Conservation (phyloP, 2,888 invertebrate genomes). For the Spisula solida region DNA sequence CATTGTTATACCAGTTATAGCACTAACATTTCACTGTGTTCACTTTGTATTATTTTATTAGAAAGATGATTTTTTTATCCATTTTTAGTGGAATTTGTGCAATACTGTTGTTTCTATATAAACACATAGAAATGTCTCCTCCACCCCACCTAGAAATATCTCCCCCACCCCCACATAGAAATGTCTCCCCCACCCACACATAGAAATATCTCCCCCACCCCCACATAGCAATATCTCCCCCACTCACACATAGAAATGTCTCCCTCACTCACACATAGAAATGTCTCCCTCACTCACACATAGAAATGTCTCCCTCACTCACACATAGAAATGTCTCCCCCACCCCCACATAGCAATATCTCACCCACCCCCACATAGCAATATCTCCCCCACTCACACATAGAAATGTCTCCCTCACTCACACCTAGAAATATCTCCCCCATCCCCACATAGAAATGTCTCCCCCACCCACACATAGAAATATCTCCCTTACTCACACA, state of each 20-base stretch:
- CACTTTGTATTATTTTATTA: background rate
- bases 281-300: background rate
- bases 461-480: background rate
- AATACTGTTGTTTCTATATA: background rate
- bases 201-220: background rate
- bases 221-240: too few relatives aligned
- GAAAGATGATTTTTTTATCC: conserved; percentile 13
- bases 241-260: too few relatives aligned
- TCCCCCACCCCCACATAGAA: too few relatives aligned
- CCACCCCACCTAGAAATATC: background rate
- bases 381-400: too few relatives aligned
- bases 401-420: background rate
- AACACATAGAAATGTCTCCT: background rate
- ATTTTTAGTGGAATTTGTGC: conserved; percentile 3
- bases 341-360: too few relatives aligned
- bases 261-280: background rate
- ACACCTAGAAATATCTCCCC: too few relatives aligned
- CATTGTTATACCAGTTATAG: background rate
- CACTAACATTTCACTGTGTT: background rate
- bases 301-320: too few relatives aligned
- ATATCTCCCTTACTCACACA: too few relatives aligned
- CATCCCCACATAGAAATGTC: background rate
- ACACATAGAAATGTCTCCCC: background rate
- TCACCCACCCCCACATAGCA: too few relatives aligned
- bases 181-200: too few relatives aligned